Conservation (phyloP, 2,797 vertebrate genomes). For the Crenuchus spilurus region DNA sequence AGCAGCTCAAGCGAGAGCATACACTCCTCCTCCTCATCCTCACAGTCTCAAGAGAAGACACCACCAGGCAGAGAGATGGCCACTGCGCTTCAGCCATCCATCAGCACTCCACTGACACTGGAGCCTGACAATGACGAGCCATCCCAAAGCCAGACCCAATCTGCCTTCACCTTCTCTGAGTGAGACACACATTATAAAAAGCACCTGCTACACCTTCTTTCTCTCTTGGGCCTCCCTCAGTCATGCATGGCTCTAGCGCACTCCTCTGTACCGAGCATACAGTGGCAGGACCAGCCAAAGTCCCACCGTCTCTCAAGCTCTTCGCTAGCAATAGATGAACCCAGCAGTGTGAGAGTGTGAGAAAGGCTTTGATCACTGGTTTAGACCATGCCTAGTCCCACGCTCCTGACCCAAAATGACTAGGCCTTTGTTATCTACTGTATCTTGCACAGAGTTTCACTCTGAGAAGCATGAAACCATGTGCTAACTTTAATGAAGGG, state of each 20-base stretch:
- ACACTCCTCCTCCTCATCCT: conserved; percentile 93
- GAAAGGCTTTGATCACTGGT: conserved; percentile 12
- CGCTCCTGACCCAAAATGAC: conserved; percentile 25
- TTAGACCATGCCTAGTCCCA: not conserved
- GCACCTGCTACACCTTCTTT: conserved; percentile 37
- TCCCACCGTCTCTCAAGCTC: conserved; percentile 5
- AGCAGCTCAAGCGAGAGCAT: conserved; percentile 98
- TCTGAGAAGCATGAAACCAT: conserved; percentile 33
- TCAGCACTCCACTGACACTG: conserved; percentile 66
- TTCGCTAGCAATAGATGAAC: conserved; percentile 56
- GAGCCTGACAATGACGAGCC: conserved; percentile 55
- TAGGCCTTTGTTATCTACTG: conserved; percentile 19
- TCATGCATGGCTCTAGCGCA: conserved; percentile 61
- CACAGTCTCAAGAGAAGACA: conserved; percentile 88
- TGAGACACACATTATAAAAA: conserved; percentile 47
- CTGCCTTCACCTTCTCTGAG: conserved; percentile 89
- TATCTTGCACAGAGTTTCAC: conserved; percentile 24
- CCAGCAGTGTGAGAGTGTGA: conserved; percentile 5
- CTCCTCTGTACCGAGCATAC: conserved; percentile 66
- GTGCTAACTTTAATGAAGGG: conserved; percentile 7
- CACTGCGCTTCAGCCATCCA: conserved; percentile 68
- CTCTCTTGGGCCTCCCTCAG: conserved; percentile 41
- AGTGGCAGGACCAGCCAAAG: conserved; percentile 59
- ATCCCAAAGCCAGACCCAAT: conserved; percentile 49
- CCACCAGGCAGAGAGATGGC: conserved; percentile 72